Evolutionary conservation across 2,888 invertebrate genomes (phyloP).

Genomic region (Drosophila robusta): DNA sequence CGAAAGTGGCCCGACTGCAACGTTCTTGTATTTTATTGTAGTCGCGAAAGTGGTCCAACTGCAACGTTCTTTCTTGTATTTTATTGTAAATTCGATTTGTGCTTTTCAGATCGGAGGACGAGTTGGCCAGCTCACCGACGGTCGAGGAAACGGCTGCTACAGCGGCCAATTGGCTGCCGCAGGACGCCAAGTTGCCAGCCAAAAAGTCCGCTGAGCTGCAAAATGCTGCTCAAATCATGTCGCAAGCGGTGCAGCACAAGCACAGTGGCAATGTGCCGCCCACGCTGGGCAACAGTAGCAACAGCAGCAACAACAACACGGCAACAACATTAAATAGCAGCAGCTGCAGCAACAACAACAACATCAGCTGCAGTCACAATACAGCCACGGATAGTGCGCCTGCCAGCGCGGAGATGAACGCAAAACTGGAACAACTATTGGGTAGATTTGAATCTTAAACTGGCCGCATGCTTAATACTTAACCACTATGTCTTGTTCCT

Average conservation of each 20-base stretch:
- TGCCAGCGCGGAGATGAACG: slow-evolving; percentile 63
- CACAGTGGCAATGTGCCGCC: slow-evolving; percentile 72
- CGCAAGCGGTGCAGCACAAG: slow-evolving; percentile 80
- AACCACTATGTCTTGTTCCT: neutral
- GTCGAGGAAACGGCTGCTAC: slow-evolving; percentile 31
- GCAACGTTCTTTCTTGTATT: too few relatives aligned
- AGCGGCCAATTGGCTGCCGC: slow-evolving; percentile 51
- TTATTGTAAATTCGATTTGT: neutral
- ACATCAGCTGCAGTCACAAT: slow-evolving; percentile 44
- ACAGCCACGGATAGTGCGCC: slow-evolving; percentile 29
- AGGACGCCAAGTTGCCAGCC: slow-evolving; percentile 72
- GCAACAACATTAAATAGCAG: slow-evolving; percentile 52
- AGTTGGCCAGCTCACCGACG: slow-evolving; percentile 48
- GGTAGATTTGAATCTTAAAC: slow-evolving; percentile 61
- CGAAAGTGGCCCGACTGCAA: too few relatives aligned
- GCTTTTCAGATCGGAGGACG: slow-evolving; percentile 43
- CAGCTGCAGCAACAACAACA: slow-evolving; percentile 35
- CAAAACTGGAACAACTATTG: slow-evolving; percentile 82
- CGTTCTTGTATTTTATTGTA: too few relatives aligned
- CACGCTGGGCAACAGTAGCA: slow-evolving; percentile 52
- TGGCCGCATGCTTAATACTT: neutral
- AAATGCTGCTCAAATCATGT: slow-evolving; percentile 83
- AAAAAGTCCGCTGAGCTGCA: slow-evolving; percentile 83
- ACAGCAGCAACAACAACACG: slow-evolving; percentile 49
- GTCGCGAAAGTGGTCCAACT: too few relatives aligned